These are phyloP conservation scores for Euclidia mi DNA, from an alignment of 2,888 invertebrate species.

Conservation along the genomic window DNA sequence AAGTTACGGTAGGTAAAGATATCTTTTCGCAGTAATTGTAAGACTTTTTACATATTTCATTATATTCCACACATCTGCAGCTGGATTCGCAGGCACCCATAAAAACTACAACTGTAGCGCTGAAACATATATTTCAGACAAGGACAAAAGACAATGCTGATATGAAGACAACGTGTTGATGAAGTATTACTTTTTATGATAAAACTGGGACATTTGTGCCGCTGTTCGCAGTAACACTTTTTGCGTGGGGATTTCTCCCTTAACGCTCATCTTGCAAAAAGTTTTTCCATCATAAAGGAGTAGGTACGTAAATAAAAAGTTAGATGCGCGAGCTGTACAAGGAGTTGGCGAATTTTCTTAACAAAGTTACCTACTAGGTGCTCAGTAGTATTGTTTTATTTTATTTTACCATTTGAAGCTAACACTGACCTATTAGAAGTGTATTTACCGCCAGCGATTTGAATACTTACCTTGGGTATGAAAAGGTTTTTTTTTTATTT, in stretches of 20 bases:
- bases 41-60: no score
- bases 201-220: conserved; percentile 44
- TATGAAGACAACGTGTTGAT: conserved; percentile 47
- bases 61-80: no score
- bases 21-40: no score
- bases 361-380: conserved; percentile 31
- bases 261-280: conserved; percentile 44
- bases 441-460: no score
- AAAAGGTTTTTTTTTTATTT: no score
- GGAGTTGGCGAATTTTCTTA: conserved; percentile 38
- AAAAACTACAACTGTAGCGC: no score
- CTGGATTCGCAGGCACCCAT: no score
- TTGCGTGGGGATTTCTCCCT: conserved; percentile 41
- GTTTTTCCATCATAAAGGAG: conserved; percentile 40
- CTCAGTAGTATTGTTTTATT: conserved; percentile 27
- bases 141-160: conserved; percentile 44
- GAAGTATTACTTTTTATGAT: conserved; percentile 53
- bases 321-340: conserved; percentile 21
- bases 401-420: conserved; percentile 16
- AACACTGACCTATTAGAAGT: conserved; percentile 16
- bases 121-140: conserved; percentile 50
- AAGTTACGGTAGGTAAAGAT: no score
- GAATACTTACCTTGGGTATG: no score
- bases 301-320: conserved; percentile 40
- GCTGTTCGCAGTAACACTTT: conserved; percentile 39